Base-by-base conservation (phyloP, 1,140 invertebrate species). In the Coptotermes formosanus region DNA sequence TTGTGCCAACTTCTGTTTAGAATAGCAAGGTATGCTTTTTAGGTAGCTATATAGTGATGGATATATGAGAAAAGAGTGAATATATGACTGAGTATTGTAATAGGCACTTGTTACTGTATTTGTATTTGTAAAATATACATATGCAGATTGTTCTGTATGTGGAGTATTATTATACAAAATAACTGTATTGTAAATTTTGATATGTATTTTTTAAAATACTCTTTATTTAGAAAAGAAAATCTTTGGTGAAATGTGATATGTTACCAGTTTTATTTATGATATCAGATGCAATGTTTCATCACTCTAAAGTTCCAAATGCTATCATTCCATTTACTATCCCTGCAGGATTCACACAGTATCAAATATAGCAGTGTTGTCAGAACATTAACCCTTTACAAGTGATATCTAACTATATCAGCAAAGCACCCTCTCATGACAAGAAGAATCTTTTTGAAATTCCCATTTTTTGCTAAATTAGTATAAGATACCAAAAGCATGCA, bases 181-280 rank as follows among this genome's bases (percentile, higher is more conserved):
- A 30, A 75, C n/a, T 75, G n/a, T 30, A n/a, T 75, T 75, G 25
- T 30, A 75, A 75, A 14, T 75, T 30, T 75, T 75, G 9, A 75
- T 75, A 75, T 75, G 25, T 64, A 64, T 19, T 75, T 30, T 75
- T 75, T 75, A 75, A 75, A 30, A 30, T 75, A 30, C 8, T 30
- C n/a, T n/a, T 75, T 75, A 75, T n/a, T 75, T 75, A 30, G 9
- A 75, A 75, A 75, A 30, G n/a, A 75, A 75, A n/a, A 4, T 75
- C 1, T 75, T 75, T 75, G 64, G n/a, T 75, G 16, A 75, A 75
- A 75, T 75, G n/a, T 75, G 64, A 75, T 75, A 75, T n/a, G 64
- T 8, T n/a, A 75, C n/a, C 64, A 75, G 14, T n/a, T 75, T 75
- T 75, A 1, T n/a, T 75, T 11, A 25, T 75, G 64, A 75, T 30